Evolutionary conservation across 2,797 vertebrate species (phyloP).

Genomic region (Sebastes aleutianus): DNA sequence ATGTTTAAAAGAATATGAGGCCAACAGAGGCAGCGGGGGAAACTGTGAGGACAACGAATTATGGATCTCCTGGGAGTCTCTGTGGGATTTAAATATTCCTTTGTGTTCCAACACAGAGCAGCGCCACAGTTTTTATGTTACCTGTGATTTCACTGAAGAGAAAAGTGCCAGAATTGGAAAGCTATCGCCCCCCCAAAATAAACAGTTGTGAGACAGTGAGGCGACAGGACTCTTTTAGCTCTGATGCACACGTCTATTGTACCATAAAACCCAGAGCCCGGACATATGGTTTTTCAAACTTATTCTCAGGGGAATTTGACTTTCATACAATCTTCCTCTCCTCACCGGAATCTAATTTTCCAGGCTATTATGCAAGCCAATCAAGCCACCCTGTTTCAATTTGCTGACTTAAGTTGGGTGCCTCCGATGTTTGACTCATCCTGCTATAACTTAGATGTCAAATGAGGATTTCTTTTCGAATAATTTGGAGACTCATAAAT

Average conservation of each 20-base stretch:
- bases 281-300: conserved; percentile 21
- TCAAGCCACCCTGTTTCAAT: conserved; percentile 31
- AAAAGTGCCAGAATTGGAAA: conserved; percentile 9
- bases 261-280: conserved; percentile 10
- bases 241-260: conserved; percentile 33
- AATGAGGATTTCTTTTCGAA: conserved; percentile 30
- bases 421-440: conserved; percentile 30
- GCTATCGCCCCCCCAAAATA: neutral
- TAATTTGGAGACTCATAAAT: conserved; percentile 62
- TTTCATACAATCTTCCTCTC: conserved; percentile 18
- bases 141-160: conserved; percentile 8
- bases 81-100: conserved; percentile 31
- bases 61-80: neutral
- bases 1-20: neutral
- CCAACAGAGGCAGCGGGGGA: neutral
- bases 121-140: conserved; percentile 3
- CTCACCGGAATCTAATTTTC: conserved; percentile 41
- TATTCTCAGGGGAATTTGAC: conserved; percentile 28
- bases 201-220: conserved; percentile 4
- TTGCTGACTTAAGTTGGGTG: conserved; percentile 17
- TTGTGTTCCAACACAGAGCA: conserved; percentile 11
- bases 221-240: neutral
- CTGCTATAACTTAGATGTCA: conserved; percentile 37
- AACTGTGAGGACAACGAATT: neutral
- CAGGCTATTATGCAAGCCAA: conserved; percentile 37